Evolutionary conservation across 2,888 invertebrate species (phyloP).

Genomic region (Lomographa bimaculata): DNA sequence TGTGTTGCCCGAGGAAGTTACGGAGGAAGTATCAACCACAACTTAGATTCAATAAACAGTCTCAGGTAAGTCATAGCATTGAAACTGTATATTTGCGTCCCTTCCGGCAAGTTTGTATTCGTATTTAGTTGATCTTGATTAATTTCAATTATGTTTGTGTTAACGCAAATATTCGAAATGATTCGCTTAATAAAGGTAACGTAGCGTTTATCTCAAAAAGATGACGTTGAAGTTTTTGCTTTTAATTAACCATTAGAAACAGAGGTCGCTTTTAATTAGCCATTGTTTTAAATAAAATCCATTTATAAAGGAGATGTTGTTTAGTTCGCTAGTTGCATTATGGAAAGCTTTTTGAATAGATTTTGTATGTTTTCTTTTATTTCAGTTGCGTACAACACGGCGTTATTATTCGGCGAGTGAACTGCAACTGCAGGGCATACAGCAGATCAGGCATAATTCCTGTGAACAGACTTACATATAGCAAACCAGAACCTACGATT

Average conservation of each 20-base stretch:
- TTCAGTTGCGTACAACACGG: slow-evolving; percentile 89
- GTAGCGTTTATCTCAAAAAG: too few species aligned
- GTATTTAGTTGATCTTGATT: slow-evolving; percentile 8
- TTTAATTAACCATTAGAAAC: too few species aligned
- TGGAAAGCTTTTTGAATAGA: slow-evolving; percentile 43
- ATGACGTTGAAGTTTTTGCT: too few species aligned
- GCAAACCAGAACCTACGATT: slow-evolving; percentile 61
- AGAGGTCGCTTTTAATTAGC: too few species aligned
- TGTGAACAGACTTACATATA: slow-evolving; percentile 94
- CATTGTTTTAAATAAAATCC: slow-evolving; percentile 1
- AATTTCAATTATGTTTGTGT: slow-evolving; percentile 5
- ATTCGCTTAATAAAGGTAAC: too few species aligned
- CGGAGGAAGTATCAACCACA: slow-evolving; percentile 92
- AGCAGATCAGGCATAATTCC: slow-evolving; percentile 90
- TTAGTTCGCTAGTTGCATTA: slow-evolving; percentile 33
- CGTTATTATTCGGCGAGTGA: slow-evolving; percentile 92
- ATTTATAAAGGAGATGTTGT: slow-evolving; percentile 1
- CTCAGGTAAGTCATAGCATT: slow-evolving; percentile 84
- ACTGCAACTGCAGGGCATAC: slow-evolving; percentile 87
- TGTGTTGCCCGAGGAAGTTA: slow-evolving; percentile 93
- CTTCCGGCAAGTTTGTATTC: slow-evolving; percentile 6
- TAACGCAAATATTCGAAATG: slow-evolving; percentile 2
- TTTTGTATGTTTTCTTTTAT: slow-evolving; percentile 64
- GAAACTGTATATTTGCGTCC: slow-evolving; percentile 3
- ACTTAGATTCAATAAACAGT: slow-evolving; percentile 90